Percentiles rank a stretch among this genome's conserved stretches.
Conservation (phyloP, 2,113 vertebrate species). For the Oryzias javanicus region DNA sequence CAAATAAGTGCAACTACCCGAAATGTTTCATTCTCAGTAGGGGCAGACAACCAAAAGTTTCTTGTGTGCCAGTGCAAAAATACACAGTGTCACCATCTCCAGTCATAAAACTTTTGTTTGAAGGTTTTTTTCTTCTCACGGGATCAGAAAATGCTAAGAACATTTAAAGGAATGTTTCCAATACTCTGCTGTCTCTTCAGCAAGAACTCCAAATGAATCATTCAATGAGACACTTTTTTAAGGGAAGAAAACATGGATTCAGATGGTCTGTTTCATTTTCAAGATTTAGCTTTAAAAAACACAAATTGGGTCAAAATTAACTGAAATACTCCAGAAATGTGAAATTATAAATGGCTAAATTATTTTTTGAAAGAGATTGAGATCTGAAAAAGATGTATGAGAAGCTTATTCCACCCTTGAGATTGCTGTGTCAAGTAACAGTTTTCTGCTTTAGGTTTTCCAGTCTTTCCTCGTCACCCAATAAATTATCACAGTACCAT, state of each 20-base stretch:
- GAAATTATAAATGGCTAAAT: conserved; percentile 6
- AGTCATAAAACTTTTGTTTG: conserved; percentile 43
- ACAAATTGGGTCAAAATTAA: no score
- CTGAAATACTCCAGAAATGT: conserved; percentile 53
- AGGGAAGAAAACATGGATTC: no score
- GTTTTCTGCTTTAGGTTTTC: conserved; percentile 61
- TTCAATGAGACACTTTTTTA: background rate
- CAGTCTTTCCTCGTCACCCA: conserved; percentile 65
- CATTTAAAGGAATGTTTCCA: conserved; percentile 52
- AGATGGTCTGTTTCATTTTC: no score
- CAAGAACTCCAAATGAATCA: conserved; percentile 7
- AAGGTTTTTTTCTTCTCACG: conserved; percentile 10
- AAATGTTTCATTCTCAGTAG: conserved; percentile 25
- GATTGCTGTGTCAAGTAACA: conserved; percentile 76
- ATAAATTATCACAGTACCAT: conserved; percentile 90
- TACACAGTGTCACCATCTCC: conserved; percentile 39
- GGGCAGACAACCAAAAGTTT: conserved; percentile 31
- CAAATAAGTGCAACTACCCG: conserved; percentile 10
- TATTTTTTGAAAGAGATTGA: conserved; percentile 44
- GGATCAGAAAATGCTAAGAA: conserved; percentile 42
- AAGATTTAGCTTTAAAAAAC: no score
- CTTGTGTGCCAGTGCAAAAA: conserved; percentile 43
- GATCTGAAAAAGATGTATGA: conserved; percentile 63
- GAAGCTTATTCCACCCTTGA: conserved; percentile 70
- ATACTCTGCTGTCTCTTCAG: conserved; percentile 2